A percentile compares a stretch with the other conserved stretches of the same genome.
phyloP scores from a whole-genome alignment of 1,140 invertebrate genomes.

The Drosophila navojoa region DNA sequence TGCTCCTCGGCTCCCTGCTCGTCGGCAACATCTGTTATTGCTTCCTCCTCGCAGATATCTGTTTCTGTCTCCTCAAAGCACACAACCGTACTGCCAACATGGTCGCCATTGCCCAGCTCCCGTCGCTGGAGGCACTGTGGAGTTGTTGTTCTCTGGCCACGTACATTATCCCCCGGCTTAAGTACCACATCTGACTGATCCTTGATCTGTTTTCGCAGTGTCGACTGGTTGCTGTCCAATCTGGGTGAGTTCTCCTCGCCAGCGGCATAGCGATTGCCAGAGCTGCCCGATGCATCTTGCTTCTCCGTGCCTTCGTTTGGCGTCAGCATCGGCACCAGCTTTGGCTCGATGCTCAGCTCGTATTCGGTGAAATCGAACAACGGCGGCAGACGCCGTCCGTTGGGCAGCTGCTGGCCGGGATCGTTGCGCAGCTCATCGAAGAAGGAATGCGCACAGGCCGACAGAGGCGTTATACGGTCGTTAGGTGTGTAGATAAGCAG shows the following conservation, averaged over 20 bases:
- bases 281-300: background rate
- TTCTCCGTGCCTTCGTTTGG: conserved; percentile 3
- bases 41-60: conserved; percentile 1
- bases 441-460: conserved; percentile 66
- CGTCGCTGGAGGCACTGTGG: conserved; percentile 1
- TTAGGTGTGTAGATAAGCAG: conserved; percentile 62
- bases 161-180: background rate
- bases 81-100: conserved; percentile 30
- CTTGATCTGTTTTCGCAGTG: background rate
- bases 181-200: background rate
- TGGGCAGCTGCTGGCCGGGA: conserved; percentile 59
- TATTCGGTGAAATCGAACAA: conserved; percentile 64
- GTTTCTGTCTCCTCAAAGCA: conserved; percentile 2
- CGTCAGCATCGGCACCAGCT: conserved; percentile 30
- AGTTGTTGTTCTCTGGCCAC: background rate
- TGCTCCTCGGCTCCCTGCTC: conserved; percentile 8
- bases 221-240: background rate
- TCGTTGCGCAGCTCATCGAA: conserved; percentile 68
- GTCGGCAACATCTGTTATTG: background rate
- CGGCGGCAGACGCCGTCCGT: conserved; percentile 47
- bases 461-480: conserved; percentile 40
- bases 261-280: conserved; percentile 32
- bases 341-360: conserved; percentile 55
- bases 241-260: conserved; percentile 44
- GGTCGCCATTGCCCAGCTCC: conserved; percentile 64